These are phyloP conservation scores for Hystrix brachyura DNA, from an alignment of 2,113 vertebrate species.

Conservation along the genomic window DNA sequence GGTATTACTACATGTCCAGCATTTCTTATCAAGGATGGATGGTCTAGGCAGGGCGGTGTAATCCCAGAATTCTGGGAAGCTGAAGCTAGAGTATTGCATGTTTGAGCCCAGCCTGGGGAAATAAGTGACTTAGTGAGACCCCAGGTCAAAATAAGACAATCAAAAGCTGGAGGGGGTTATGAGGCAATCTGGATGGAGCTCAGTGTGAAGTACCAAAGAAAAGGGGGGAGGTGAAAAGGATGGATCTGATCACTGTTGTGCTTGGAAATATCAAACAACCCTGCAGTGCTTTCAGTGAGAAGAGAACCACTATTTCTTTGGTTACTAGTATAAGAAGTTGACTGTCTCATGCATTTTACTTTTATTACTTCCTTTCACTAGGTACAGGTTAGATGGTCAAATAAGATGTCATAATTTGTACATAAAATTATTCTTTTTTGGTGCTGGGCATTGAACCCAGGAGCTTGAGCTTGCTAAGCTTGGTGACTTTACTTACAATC, in stretches of 20 bases:
- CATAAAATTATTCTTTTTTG: neutral
- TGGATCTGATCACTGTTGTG: neutral
- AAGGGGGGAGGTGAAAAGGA: neutral
- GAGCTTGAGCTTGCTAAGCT: neutral
- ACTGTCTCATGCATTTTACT: neutral
- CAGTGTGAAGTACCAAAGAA: neutral
- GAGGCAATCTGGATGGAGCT: neutral
- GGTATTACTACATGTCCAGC: neutral
- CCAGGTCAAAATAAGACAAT: neutral
- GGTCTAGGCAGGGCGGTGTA: neutral
- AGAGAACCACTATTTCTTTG: neutral
- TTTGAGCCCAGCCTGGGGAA: neutral
- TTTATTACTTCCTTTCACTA: constrained; percentile 7
- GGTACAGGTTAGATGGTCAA: neutral
- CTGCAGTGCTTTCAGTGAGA: neutral
- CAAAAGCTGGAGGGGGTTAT: neutral
- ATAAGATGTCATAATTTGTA: neutral
- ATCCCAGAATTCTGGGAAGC: neutral
- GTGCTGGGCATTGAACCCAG: neutral
- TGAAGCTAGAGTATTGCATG: neutral
- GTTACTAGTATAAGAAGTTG: neutral
- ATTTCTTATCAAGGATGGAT: neutral
- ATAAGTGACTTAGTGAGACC: neutral
- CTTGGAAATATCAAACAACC: neutral
- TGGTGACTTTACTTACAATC: neutral